Evolutionary conservation across 1,140 invertebrate genomes (phyloP).

Genomic region (Aphelenchoides avenae): DNA sequence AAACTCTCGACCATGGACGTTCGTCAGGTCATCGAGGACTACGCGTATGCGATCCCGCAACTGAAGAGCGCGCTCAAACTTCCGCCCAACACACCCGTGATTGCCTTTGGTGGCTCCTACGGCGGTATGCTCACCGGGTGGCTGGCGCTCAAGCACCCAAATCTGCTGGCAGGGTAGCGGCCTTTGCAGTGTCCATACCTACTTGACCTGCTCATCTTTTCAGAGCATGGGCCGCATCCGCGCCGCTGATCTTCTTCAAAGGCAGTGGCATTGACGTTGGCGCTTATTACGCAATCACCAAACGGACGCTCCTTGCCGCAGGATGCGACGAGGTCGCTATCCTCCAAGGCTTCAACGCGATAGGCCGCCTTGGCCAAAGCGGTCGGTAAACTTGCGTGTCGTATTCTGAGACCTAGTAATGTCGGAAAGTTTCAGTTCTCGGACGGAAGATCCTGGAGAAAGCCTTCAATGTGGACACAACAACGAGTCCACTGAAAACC

Average conservation of each 20-base stretch:
- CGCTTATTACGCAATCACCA: constrained; percentile 73
- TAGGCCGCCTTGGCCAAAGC: constrained; percentile 66
- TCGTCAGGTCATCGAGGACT: too few species aligned
- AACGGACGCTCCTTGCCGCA: constrained; percentile 70
- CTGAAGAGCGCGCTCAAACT: constrained; percentile 62
- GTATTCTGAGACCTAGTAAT: constrained; percentile 1
- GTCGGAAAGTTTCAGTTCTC: constrained; percentile 62
- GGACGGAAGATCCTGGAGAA: constrained; percentile 70
- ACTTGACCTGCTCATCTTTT: too few species aligned
- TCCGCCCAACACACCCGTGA: too few species aligned
- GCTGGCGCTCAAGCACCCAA: constrained; percentile 3
- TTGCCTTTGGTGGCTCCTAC: too few species aligned
- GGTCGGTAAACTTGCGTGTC: background rate
- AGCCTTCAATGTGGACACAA: constrained; percentile 73
- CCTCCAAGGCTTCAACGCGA: constrained; percentile 71
- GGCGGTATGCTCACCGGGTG: constrained; percentile 75
- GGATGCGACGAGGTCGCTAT: constrained; percentile 72
- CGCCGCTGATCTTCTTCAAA: constrained; percentile 82
- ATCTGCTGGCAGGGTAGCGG: constrained; percentile 61
- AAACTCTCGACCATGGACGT: constrained; percentile 64
- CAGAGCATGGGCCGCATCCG: constrained; percentile 87
- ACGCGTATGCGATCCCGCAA: too few species aligned
- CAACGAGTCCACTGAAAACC: constrained; percentile 63
- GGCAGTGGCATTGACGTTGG: constrained; percentile 72
- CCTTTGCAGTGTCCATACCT: background rate